phyloP scores from a whole-genome alignment of 2,797 vertebrate genomes.

The Momotus momota region DNA sequence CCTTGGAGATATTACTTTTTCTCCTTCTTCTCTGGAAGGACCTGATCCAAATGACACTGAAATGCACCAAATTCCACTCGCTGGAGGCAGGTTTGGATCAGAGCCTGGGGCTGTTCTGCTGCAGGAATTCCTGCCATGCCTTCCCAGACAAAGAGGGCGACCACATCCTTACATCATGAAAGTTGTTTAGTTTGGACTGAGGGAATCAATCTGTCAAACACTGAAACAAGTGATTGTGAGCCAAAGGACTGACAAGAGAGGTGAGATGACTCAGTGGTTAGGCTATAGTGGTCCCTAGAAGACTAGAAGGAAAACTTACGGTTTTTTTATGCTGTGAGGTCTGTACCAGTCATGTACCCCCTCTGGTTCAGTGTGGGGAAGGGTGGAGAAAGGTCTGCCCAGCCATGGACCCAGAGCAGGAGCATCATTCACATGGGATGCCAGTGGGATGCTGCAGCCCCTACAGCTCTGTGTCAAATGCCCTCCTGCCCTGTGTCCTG shows the following conservation, averaged over 20 bases:
- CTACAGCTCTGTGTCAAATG: background rate
- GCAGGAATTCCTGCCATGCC: background rate
- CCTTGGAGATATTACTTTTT: background rate
- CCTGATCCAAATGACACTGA: background rate
- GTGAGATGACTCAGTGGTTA: background rate
- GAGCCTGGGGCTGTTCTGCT: background rate
- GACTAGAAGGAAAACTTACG: background rate
- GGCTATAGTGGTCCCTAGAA: rapidly evolving
- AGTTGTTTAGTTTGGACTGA: background rate
- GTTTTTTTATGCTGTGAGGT: background rate
- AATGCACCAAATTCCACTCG: background rate
- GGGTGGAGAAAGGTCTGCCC: background rate
- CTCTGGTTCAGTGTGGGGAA: background rate
- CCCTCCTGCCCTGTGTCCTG: background rate
- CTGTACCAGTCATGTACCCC: background rate
- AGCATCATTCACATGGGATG: rapidly evolving
- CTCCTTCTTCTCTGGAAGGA: background rate
- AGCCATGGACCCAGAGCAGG: background rate
- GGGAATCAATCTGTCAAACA: background rate
- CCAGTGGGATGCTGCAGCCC: background rate
- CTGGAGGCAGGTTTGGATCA: background rate
- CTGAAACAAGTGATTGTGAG: background rate
- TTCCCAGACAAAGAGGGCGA: background rate
- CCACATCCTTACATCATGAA: background rate
- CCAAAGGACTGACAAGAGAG: background rate